Percentiles rank a stretch among this genome's conserved stretches.
Conservation (phyloP, 2,888 invertebrate species). For the Syrista parreyssii region DNA sequence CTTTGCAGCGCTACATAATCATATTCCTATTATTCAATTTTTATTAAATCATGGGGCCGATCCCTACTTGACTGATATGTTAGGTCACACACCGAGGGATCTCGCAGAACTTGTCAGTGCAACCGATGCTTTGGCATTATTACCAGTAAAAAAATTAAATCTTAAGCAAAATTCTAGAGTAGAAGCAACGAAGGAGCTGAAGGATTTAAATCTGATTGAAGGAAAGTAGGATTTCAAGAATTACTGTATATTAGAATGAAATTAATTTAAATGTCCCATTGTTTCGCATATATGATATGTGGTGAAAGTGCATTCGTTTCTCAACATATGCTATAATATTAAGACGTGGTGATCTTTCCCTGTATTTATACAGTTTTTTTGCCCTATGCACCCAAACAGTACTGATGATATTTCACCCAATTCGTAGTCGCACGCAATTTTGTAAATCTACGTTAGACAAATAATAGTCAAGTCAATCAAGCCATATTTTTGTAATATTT, state of each 20-base stretch:
- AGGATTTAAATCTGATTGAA: background rate
- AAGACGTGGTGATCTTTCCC: background rate
- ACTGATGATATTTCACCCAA: constrained; percentile 27
- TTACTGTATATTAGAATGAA: background rate
- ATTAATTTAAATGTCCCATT: background rate
- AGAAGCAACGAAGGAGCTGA: background rate
- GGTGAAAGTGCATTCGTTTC: background rate
- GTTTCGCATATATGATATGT: background rate
- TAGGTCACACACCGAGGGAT: constrained; percentile 71
- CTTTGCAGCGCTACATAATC: constrained; percentile 74
- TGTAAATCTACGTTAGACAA: too few relatives aligned
- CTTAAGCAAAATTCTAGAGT: background rate
- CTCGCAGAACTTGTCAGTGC: constrained; percentile 62
- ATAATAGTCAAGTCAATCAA: background rate
- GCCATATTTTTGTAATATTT: background rate
- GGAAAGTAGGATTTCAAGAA: background rate
- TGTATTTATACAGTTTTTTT: constrained; percentile 16
- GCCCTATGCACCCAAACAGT: constrained; percentile 29
- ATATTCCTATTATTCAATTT: constrained; percentile 67
- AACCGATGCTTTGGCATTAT: background rate
- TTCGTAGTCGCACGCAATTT: constrained; percentile 5
- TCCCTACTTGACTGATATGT: constrained; percentile 65
- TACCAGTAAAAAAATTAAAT: background rate
- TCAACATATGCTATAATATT: background rate
- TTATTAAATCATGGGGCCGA: constrained; percentile 68